These are phyloP conservation scores for Chymomyza fuscimana DNA, from an alignment of 2,888 invertebrate species.

Conservation along the genomic window DNA sequence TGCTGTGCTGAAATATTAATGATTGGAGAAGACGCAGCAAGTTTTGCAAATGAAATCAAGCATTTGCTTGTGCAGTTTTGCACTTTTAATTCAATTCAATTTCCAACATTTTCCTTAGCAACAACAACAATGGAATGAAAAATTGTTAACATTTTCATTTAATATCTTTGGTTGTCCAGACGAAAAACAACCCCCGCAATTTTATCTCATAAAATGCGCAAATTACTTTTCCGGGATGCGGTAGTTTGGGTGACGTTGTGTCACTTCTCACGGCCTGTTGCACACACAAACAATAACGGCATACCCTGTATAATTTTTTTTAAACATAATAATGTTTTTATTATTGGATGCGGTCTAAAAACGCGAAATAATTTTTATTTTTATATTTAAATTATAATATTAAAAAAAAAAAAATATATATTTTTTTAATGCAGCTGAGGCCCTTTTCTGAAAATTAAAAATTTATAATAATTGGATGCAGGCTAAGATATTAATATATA, in stretches of 20 bases:
- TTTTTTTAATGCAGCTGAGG: no score
- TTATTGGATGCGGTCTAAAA: no score
- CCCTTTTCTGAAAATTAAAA: no score
- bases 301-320: no score
- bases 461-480: no score
- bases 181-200: slow-evolving; percentile 24
- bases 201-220: slow-evolving; percentile 57
- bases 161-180: background rate
- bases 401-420: no score
- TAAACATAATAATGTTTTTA: no score
- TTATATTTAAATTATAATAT: no score
- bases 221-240: slow-evolving; percentile 30
- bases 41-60: slow-evolving; percentile 29
- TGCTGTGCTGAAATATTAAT: slow-evolving; percentile 41
- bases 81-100: slow-evolving; percentile 53
- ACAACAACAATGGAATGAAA: background rate
- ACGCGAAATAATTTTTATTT: no score
- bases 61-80: slow-evolving; percentile 12
- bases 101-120: slow-evolving; percentile 21
- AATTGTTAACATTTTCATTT: slow-evolving; percentile 24
- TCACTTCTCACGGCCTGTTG: slow-evolving; percentile 52
- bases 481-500: no score
- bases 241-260: slow-evolving; percentile 28
- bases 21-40: slow-evolving; percentile 35
- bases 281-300: slow-evolving; percentile 13